phyloP scores from a whole-genome alignment of 2,113 vertebrate genomes.

The Lipotes vexillifer region DNA sequence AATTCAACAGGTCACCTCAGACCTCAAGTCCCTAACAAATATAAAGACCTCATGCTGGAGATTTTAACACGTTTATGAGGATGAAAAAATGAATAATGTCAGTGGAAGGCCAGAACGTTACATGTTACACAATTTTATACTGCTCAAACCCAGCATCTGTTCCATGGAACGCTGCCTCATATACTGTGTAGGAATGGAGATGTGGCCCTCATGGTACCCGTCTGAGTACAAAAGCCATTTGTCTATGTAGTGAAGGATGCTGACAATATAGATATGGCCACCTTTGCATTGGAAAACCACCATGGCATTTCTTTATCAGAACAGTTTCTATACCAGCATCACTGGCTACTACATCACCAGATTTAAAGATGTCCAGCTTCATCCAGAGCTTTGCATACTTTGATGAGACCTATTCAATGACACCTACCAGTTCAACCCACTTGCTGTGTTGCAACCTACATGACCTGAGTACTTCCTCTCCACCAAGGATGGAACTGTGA shows the following conservation, averaged over 20 bases:
- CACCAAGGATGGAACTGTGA: not conserved
- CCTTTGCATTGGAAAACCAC: not conserved
- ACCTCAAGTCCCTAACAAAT: not conserved
- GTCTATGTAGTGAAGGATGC: not conserved
- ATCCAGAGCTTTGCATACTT: not conserved
- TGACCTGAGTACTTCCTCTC: not conserved
- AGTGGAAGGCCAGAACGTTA: not conserved
- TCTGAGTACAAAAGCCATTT: not conserved
- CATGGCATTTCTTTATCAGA: not conserved
- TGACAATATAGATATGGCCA: not conserved
- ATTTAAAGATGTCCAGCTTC: not conserved
- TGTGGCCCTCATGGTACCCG: not conserved
- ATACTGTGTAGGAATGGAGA: not conserved
- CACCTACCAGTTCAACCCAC: not conserved
- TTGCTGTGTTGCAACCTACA: not conserved
- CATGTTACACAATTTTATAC: not conserved
- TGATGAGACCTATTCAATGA: not conserved
- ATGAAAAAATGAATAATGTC: not conserved
- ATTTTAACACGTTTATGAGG: not conserved
- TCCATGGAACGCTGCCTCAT: not conserved
- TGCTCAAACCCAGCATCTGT: not conserved
- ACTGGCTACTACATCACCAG: not conserved
- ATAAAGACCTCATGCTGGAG: not conserved
- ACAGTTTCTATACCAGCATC: not conserved
- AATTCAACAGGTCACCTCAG: not conserved